Percentiles rank a stretch among this genome's conserved stretches.
Conservation (phyloP, 2,113 vertebrate species). For the Gymnorhina tibicen region DNA sequence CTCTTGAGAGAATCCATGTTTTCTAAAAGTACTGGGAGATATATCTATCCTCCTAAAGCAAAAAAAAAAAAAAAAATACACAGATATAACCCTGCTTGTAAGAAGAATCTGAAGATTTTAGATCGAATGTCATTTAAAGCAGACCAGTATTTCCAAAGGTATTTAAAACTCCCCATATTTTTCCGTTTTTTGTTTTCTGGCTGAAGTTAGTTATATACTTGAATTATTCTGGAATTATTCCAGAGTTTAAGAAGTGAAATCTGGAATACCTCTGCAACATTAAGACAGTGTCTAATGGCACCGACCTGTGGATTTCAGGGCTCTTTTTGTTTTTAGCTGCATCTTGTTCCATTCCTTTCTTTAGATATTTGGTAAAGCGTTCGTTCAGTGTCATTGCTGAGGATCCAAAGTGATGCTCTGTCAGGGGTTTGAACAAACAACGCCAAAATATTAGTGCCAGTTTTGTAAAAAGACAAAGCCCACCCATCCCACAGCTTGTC, state of each 20-base stretch:
- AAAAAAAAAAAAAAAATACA: neutral
- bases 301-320: slow-evolving; percentile 98
- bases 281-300: neutral
- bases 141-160: neutral
- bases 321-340: slow-evolving; percentile 93
- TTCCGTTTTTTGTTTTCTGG: neutral
- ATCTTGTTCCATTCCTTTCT: slow-evolving; percentile 92
- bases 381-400: slow-evolving; percentile 92
- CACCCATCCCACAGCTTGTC: neutral
- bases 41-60: slow-evolving; percentile 93
- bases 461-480: neutral
- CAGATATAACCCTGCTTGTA: neutral
- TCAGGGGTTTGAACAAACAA: neutral
- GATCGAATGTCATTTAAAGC: neutral
- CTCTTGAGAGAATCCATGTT: slow-evolving; percentile 94
- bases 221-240: neutral
- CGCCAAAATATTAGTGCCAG: neutral
- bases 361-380: slow-evolving; percentile 95
- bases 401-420: slow-evolving; percentile 95
- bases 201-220: neutral
- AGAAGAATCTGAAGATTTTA: neutral
- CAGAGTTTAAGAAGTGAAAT: neutral
- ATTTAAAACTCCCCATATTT: neutral
- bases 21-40: slow-evolving; percentile 99
- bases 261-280: neutral